Conservation (phyloP, 1,140 invertebrate genomes). For the Ips nitidus region DNA sequence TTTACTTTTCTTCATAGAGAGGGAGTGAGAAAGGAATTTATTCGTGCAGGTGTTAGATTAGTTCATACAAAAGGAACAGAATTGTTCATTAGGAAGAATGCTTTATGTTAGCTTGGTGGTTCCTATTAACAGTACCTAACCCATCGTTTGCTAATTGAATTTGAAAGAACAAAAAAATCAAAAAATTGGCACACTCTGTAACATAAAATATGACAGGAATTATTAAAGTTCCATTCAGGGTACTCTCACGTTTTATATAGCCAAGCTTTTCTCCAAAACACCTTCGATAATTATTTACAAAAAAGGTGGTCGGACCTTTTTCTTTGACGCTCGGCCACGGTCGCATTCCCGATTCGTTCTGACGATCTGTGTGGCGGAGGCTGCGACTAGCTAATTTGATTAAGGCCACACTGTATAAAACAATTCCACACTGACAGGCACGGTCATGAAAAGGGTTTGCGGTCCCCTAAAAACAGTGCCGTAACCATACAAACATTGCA, state of each 20-base stretch:
- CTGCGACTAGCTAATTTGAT: slow-evolving; percentile 31
- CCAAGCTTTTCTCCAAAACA: slow-evolving; percentile 1
- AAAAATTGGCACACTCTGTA: too few relatives aligned
- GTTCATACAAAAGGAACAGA: too few relatives aligned
- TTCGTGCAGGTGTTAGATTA: too few relatives aligned
- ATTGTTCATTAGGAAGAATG: too few relatives aligned
- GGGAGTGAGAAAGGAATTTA: too few relatives aligned
- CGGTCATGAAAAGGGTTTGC: slow-evolving; percentile 8
- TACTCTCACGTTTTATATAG: slow-evolving; percentile 4
- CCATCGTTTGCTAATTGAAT: too few relatives aligned
- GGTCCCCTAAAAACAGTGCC: neutral
- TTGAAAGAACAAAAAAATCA: too few relatives aligned
- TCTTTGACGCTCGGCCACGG: slow-evolving; percentile 25
- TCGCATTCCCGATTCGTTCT: slow-evolving; percentile 34
- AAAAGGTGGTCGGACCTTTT: slow-evolving; percentile 23
- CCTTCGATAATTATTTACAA: slow-evolving; percentile 23
- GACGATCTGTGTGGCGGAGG: slow-evolving; percentile 33
- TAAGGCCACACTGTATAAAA: slow-evolving; percentile 36
- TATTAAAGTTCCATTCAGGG: neutral
- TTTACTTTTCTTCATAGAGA: too few relatives aligned
- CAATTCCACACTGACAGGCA: slow-evolving; percentile 32
- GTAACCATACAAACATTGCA: neutral
- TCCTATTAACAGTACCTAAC: too few relatives aligned
- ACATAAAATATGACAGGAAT: slow-evolving; percentile 1
- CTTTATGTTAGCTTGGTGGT: too few relatives aligned